Conservation (phyloP, 2,888 invertebrate species). For the Hyppa rectilinea region DNA sequence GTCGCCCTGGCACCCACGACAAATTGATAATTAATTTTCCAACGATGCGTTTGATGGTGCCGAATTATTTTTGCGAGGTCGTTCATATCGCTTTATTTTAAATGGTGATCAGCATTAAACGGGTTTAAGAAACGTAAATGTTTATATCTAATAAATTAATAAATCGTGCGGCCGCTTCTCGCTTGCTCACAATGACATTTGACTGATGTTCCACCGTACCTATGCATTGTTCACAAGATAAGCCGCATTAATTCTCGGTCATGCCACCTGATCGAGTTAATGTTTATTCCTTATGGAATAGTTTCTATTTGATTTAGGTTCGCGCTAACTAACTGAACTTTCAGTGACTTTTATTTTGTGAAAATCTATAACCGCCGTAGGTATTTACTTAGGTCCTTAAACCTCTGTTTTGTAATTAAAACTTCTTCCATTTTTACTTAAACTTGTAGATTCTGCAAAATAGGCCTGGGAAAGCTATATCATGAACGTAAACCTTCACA, state of each 20-base stretch:
- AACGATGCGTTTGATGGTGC: constrained; percentile 86
- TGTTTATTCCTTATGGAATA: constrained; percentile 26
- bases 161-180: constrained; percentile 60
- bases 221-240: constrained; percentile 84
- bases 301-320: constrained; percentile 31
- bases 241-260: constrained; percentile 83
- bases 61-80: constrained; percentile 86
- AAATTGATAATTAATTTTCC: constrained; percentile 91
- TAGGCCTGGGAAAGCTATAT: constrained; percentile 26
- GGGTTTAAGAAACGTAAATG: constrained; percentile 66
- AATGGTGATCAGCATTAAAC: constrained; percentile 79
- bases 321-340: neutral
- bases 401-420: neutral
- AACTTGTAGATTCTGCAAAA: constrained; percentile 19
- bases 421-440: neutral
- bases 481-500: constrained; percentile 32
- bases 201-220: constrained; percentile 77
- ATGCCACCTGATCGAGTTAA: constrained; percentile 75
- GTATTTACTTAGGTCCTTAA: neutral
- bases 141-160: constrained; percentile 65
- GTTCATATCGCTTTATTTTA: constrained; percentile 71
- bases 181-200: constrained; percentile 72
- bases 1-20: constrained; percentile 90
- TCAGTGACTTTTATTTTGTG: neutral
- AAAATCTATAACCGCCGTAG: neutral